Evolutionary conservation across 2,888 invertebrate genomes (phyloP).

Genomic region (Congeria kusceri): DNA sequence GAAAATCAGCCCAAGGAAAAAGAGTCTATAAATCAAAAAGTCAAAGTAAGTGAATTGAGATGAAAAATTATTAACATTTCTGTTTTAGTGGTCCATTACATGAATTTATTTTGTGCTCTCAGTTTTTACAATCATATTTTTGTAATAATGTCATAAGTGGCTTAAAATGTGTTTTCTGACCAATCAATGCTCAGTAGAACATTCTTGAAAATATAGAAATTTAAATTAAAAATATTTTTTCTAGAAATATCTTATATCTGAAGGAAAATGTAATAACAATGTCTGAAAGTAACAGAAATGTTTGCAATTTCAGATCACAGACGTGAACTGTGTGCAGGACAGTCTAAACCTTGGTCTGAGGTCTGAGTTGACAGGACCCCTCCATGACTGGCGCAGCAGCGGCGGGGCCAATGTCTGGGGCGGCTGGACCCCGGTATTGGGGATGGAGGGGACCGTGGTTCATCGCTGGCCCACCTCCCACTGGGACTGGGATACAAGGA

Average conservation of each 20-base stretch:
- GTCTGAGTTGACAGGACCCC: constrained; percentile 98
- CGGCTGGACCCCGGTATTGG: constrained; percentile 94
- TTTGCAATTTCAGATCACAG: constrained; percentile 78
- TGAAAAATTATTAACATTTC: too few relatives aligned
- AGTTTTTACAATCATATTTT: too few relatives aligned
- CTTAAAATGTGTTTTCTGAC: too few relatives aligned
- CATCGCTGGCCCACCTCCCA: constrained; percentile 98
- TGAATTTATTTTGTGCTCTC: too few relatives aligned
- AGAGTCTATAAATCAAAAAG: constrained; percentile 87
- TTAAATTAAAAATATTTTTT: too few relatives aligned
- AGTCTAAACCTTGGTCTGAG: constrained; percentile 95
- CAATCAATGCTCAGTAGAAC: too few relatives aligned
- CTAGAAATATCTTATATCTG: too few relatives aligned
- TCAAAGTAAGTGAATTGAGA: constrained; percentile 86
- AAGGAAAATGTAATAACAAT: too few relatives aligned
- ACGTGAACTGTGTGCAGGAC: constrained; percentile 91
- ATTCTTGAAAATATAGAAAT: too few relatives aligned
- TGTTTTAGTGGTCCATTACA: too few relatives aligned
- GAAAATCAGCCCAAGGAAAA: constrained; percentile 76
- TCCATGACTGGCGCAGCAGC: constrained; percentile 93
- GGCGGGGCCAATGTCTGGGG: constrained; percentile 96
- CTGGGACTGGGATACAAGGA: constrained; percentile 93
- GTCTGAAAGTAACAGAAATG: too few relatives aligned
- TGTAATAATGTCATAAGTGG: too few relatives aligned
- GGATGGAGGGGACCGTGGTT: constrained; percentile 96